Percentiles rank a stretch among this genome's conserved stretches.
Evolutionary conservation across 2,113 vertebrate genomes (phyloP).

Genomic region (Psophia crepitans): DNA sequence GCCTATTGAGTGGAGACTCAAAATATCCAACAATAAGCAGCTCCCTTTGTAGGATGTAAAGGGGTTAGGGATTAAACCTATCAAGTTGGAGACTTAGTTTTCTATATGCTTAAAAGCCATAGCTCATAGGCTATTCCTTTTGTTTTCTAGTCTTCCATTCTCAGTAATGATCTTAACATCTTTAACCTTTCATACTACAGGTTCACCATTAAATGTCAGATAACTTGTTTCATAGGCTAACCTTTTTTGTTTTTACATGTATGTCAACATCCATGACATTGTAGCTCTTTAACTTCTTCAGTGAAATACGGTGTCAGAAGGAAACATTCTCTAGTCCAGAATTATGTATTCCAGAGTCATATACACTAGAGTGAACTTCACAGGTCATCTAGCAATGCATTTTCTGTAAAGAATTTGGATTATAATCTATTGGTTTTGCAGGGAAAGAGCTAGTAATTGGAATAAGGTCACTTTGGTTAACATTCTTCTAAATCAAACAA

Average conservation of each 20-base stretch:
- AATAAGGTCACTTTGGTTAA: not conserved
- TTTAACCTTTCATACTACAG: conserved; percentile 28
- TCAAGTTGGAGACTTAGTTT: conserved; percentile 40
- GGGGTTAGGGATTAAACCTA: conserved; percentile 1
- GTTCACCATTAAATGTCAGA: conserved; percentile 36
- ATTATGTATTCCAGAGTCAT: conserved; percentile 35
- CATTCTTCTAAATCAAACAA: not conserved
- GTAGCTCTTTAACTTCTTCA: conserved; percentile 47
- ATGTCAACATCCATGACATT: conserved; percentile 7
- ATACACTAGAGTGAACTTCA: not conserved
- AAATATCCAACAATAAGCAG: not conserved
- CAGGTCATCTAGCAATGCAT: not conserved
- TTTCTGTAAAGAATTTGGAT: not conserved
- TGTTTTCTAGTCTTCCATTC: conserved; percentile 49
- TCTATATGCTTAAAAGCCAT: not conserved
- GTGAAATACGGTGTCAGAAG: conserved; percentile 23
- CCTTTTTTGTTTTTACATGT: conserved; percentile 33
- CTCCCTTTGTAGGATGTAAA: not conserved
- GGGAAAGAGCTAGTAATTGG: not conserved
- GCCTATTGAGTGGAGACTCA: not conserved
- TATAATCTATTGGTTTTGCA: not conserved
- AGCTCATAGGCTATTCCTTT: not conserved
- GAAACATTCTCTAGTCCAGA: conserved; percentile 34
- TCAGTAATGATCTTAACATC: conserved; percentile 25
- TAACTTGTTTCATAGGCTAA: conserved; percentile 40